phyloP scores from a whole-genome alignment of 2,888 invertebrate genomes.

The Drosophila seclusa region DNA sequence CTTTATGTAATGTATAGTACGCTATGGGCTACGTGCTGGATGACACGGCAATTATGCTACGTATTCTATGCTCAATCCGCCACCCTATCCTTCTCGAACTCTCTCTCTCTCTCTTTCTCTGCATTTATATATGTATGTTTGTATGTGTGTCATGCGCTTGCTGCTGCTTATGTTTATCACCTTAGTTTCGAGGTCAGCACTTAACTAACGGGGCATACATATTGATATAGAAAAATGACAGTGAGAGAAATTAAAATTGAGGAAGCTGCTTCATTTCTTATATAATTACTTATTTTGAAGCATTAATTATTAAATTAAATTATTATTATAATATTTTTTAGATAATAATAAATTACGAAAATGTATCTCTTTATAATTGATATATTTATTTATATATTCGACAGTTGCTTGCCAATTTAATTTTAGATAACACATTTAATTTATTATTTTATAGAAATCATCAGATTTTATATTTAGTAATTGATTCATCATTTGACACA shows the following conservation, averaged over 20 bases:
- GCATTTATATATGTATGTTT: neutral
- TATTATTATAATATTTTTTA: neutral
- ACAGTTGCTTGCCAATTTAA: neutral
- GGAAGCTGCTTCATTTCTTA: neutral
- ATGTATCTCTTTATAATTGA: neutral
- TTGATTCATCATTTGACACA: neutral
- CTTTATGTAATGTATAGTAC: constrained; percentile 12
- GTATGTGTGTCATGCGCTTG: constrained; percentile 23
- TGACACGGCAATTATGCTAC: constrained; percentile 60
- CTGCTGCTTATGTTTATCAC: constrained; percentile 36
- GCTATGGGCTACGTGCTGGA: constrained; percentile 67
- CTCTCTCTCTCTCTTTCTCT: neutral
- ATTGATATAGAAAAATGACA: neutral
- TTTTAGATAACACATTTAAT: neutral
- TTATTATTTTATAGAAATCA: neutral
- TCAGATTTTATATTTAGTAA: neutral
- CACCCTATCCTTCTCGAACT: too few species aligned
- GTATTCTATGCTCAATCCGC: neutral
- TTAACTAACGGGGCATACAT: constrained; percentile 37
- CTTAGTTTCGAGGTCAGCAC: constrained; percentile 56
- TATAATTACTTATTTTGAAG: neutral
- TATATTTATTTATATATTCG: neutral
- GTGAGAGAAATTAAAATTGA: neutral
- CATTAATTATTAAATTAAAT: neutral
- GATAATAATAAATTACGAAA: neutral